phyloP scores from a whole-genome alignment of 1,140 invertebrate genomes.

The Druon quercuslanigerum region DNA sequence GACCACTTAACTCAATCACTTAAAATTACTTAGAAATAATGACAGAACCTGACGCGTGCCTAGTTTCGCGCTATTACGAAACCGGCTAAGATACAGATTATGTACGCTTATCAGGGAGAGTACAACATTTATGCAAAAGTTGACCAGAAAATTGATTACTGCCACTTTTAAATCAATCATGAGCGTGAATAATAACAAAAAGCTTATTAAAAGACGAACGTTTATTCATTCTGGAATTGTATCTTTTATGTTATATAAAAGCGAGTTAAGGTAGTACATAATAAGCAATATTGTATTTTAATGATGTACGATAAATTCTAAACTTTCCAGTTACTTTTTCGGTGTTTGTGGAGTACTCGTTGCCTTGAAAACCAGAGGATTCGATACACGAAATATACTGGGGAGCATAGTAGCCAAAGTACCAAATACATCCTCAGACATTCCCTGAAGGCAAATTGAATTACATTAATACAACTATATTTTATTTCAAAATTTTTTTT shows the following conservation, averaged over 20 bases:
- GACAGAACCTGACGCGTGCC: not conserved
- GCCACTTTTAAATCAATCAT: not conserved
- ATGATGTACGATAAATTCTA: not conserved
- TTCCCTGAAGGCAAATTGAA: constrained; percentile 80
- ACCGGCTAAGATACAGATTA: not conserved
- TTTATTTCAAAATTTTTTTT: not conserved
- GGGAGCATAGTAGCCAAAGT: constrained; percentile 91
- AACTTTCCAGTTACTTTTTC: not conserved
- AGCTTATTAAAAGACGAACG: no score
- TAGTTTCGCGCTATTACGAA: not conserved
- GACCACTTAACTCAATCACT: no score
- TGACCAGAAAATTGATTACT: not conserved
- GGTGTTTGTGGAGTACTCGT: constrained; percentile 71
- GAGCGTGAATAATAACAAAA: not conserved
- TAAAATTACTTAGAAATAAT: no score
- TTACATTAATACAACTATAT: not conserved
- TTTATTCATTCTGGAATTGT: no score
- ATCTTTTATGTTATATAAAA: no score
- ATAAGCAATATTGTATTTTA: not conserved
- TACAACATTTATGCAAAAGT: not conserved
- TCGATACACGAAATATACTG: constrained; percentile 92
- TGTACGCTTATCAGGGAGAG: not conserved
- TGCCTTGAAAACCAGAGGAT: constrained; percentile 85
- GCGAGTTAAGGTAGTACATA: not conserved
- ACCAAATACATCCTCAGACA: constrained; percentile 90